Base-by-base conservation (phyloP, 1,140 invertebrate genomes). In the Drosophila funebris region DNA sequence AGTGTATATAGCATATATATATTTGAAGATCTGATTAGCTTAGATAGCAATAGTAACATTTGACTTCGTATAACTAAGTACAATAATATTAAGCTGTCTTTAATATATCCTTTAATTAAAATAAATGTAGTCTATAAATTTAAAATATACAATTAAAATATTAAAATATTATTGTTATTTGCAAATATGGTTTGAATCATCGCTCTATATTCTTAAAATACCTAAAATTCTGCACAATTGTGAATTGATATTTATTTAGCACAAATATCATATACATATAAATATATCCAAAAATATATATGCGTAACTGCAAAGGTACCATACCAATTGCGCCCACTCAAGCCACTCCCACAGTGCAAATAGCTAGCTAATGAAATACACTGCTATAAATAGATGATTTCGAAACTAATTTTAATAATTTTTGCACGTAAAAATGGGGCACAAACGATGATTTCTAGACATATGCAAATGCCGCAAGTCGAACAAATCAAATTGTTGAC, bases 401-500 rank as follows among this genome's bases (percentile, higher is more conserved):
- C 36, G 16, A 80, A 75, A 69, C 60, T 88, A 76, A 82, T 88
- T 82, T 85, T 82, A 78, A 78, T 61, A 82, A 67, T 87, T 87
- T 85, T 66, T 60, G 66, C 82, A 87, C 74, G 78, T 82, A 82
- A 68, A 61, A 53, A 13, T 37, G 29, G 7, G 43, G 27, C 52
- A 62, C 41, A 54, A 68, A 73, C 46, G 73, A 81, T 74, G 53
- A 74, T 71, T 66, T 64, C 62, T 78, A 62, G 78, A 78, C 82
- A 82, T 67, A 78, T 85, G 78, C 78, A 71, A 87, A 87, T 81
- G 50, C 53, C 73, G 44, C 58, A 85, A 66, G 57, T 85, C 67
- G 67, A 72, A 82, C 82, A 87, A 87, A 85, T 85, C 82, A 85
- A 85, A 84, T 71, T 50, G 82, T 69, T 60, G 82, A 82, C 78